Percentiles rank a stretch among this genome's conserved stretches.
phyloP scores from a whole-genome alignment of 2,113 vertebrate species.

The Bambusicola thoracicus region DNA sequence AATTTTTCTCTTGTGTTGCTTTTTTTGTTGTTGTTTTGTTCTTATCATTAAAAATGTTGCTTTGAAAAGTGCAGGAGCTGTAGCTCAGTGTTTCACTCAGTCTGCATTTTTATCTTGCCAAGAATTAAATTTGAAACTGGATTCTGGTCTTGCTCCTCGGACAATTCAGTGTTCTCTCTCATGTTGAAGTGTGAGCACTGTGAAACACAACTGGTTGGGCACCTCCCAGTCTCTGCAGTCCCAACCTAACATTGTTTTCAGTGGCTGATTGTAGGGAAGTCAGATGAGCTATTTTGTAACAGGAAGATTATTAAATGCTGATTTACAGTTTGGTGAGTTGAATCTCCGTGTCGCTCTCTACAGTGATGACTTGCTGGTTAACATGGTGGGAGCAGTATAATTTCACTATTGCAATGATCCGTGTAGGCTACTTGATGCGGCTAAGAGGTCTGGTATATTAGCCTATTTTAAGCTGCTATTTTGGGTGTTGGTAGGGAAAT shows the following conservation, averaged over 20 bases:
- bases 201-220: neutral
- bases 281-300: neutral
- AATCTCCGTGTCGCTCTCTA: neutral
- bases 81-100: neutral
- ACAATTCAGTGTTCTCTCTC: neutral
- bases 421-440: neutral
- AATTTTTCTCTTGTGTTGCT: neutral
- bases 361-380: neutral
- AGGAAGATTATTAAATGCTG: neutral
- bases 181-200: neutral
- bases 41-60: neutral
- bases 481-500: neutral
- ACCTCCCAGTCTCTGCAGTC: neutral
- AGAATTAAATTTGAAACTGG: neutral
- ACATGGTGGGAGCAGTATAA: neutral
- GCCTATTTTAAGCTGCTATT: neutral
- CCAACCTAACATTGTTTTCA: neutral
- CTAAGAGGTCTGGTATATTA: neutral
- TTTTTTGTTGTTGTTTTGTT: neutral
- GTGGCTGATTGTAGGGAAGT: neutral
- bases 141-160: neutral
- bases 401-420: neutral
- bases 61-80: neutral
- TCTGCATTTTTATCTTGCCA: neutral
- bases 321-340: neutral